Evolutionary conservation across 2,888 invertebrate species (phyloP).

Genomic region (Blomia tropicalis): DNA sequence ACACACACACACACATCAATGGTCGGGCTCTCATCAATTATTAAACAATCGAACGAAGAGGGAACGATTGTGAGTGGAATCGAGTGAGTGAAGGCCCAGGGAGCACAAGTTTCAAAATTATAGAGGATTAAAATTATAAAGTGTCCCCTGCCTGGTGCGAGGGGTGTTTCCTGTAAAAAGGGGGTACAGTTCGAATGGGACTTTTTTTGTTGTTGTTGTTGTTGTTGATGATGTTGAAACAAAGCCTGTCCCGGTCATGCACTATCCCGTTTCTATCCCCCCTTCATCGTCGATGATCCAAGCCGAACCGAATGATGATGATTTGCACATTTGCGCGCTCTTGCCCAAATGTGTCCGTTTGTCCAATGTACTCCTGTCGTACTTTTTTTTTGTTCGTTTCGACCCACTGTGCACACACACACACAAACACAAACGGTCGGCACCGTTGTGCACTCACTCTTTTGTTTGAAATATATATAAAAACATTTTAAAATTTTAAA

Average conservation of each 20-base stretch:
- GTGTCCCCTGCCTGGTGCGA: neutral
- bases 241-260: no score
- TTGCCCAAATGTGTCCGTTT: neutral
- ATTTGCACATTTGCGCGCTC: conserved; percentile 15
- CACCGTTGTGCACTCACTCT: neutral
- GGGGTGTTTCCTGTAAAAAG: neutral
- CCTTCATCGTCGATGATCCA: neutral
- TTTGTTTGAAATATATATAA: neutral
- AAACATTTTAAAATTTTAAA: conserved; percentile 6
- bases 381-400: no score
- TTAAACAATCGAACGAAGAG: conserved; percentile 9
- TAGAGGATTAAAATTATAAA: conserved; percentile 14
- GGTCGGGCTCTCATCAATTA: conserved; percentile 12
- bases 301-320: neutral
- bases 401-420: no score
- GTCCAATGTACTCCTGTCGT: neutral
- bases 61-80: no score
- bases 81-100: no score
- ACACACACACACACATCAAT: no score
- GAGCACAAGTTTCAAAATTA: conserved; percentile 14
- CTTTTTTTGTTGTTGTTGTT: no score
- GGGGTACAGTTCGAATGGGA: neutral
- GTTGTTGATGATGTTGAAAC: neutral
- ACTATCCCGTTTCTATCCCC: no score
- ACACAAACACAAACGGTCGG: no score